Conservation (phyloP, 2,888 invertebrate genomes). For the Chrysolina oricalcia region DNA sequence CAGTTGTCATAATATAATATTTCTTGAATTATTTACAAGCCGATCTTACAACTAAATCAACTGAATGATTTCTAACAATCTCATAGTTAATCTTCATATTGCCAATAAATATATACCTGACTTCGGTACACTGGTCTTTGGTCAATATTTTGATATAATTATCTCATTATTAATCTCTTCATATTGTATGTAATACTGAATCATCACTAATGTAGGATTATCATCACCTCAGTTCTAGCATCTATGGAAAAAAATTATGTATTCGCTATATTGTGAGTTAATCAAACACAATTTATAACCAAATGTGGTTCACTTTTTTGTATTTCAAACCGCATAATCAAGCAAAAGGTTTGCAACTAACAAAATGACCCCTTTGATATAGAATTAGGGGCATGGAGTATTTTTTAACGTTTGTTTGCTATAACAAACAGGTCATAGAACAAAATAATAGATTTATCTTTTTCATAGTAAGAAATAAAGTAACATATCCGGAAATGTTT, state of each 20-base stretch:
- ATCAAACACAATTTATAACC: background rate
- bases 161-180: conserved; percentile 30
- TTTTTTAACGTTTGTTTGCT: too few relatives aligned
- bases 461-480: too few relatives aligned
- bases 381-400: too few relatives aligned
- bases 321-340: too few relatives aligned
- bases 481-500: too few relatives aligned
- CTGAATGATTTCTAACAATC: background rate
- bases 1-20: conserved; percentile 14
- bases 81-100: conserved; percentile 9
- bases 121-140: conserved; percentile 43
- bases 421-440: too few relatives aligned
- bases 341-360: too few relatives aligned
- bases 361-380: too few relatives aligned
- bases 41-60: conserved; percentile 5
- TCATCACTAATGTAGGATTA: conserved; percentile 32
- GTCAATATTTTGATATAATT: conserved; percentile 42
- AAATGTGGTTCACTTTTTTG: too few relatives aligned
- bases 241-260: background rate
- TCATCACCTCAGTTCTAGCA: background rate
- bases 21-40: conserved; percentile 9
- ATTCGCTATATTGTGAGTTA: background rate
- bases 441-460: too few relatives aligned
- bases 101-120: conserved; percentile 37
- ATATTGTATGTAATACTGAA: conserved; percentile 38